These are phyloP conservation scores for Diachrysia chrysitis DNA, from an alignment of 2,888 invertebrate genomes.

Conservation along the genomic window DNA sequence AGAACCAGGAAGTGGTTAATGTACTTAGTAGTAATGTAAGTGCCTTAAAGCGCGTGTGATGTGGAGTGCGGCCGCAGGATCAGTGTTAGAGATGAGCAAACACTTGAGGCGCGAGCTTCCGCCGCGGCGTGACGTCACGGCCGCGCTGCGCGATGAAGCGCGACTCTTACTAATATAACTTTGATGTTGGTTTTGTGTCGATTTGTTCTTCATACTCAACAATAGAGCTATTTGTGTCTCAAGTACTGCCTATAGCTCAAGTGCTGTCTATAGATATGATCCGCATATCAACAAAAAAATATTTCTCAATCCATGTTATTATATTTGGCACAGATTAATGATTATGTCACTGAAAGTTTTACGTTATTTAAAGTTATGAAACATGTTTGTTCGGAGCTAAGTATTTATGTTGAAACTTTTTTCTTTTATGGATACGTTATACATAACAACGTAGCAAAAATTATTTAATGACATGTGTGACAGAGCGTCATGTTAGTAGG, in stretches of 20 bases:
- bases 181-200: neutral
- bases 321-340: neutral
- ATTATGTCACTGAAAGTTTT: neutral
- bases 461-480: neutral
- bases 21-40: too few relatives aligned
- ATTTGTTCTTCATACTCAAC: conserved; percentile 2
- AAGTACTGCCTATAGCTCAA: too few relatives aligned
- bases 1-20: too few relatives aligned
- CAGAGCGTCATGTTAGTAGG: neutral
- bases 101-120: conserved; percentile 43
- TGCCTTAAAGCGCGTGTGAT: too few relatives aligned
- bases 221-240: too few relatives aligned
- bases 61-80: too few relatives aligned
- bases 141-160: neutral
- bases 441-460: neutral
- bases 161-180: neutral
- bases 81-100: neutral
- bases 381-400: neutral
- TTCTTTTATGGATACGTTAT: neutral
- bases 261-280: too few relatives aligned
- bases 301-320: neutral
- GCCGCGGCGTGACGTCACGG: conserved; percentile 32
- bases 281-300: neutral
- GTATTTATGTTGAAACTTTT: neutral
- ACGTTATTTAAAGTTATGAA: neutral